Evolutionary conservation across 2,797 vertebrate genomes (phyloP).

Genomic region (Galago senegalensis): DNA sequence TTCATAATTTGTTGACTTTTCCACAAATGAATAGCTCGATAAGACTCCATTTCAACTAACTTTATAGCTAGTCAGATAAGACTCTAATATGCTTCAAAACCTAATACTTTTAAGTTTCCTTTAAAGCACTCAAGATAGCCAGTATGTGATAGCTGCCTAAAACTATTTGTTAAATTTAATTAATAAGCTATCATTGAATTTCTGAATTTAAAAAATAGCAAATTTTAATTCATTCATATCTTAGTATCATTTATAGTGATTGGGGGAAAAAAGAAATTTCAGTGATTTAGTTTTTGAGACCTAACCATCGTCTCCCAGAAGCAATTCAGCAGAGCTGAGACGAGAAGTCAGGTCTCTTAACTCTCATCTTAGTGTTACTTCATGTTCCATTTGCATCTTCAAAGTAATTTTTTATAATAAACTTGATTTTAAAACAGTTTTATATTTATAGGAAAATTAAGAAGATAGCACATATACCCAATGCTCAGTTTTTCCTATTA

Average conservation of each 20-base stretch:
- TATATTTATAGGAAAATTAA: background rate
- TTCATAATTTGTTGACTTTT: conserved; percentile 5
- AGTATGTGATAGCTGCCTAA: background rate
- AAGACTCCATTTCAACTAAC: background rate
- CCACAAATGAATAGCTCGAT: background rate
- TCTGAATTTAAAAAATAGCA: background rate
- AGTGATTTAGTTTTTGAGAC: background rate
- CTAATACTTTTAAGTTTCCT: conserved; percentile 10
- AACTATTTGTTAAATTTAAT: conserved; percentile 23
- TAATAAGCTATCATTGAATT: background rate
- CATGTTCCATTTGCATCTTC: background rate
- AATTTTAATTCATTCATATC: conserved; percentile 14
- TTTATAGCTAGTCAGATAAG: background rate
- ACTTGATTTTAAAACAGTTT: background rate
- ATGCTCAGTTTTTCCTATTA: background rate
- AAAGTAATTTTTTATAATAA: background rate
- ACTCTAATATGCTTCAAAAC: background rate
- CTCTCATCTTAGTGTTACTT: background rate
- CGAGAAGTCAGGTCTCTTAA: background rate
- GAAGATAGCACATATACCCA: background rate
- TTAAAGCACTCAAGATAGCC: conserved; percentile 1
- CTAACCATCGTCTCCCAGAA: background rate
- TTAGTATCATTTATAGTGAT: background rate
- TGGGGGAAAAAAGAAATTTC: background rate
- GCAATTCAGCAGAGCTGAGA: background rate